phyloP scores from a whole-genome alignment of 2,888 invertebrate genomes.

The Ochropleura plecta region DNA sequence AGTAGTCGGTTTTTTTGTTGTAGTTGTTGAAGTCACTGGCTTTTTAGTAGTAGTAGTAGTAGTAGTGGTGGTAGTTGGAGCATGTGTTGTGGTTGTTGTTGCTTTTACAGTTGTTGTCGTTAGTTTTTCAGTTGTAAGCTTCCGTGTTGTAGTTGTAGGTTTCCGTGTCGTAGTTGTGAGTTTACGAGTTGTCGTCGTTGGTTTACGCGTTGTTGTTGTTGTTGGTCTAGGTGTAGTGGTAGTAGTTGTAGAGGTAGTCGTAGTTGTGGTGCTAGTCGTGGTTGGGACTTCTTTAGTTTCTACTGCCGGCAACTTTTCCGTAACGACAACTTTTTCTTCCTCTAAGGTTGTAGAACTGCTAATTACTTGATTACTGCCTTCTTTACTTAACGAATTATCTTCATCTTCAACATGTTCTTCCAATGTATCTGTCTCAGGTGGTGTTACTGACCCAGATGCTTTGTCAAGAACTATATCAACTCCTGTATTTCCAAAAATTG shows the following conservation, averaged over 20 bases:
- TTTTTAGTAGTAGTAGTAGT: conserved; percentile 56
- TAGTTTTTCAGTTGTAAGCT: conserved; percentile 50
- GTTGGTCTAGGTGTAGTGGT: conserved; percentile 58
- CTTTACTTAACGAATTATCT: conserved; percentile 79
- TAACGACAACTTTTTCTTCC: conserved; percentile 59
- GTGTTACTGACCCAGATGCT: conserved; percentile 79
- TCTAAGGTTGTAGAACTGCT: conserved; percentile 70
- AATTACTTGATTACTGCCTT: conserved; percentile 75
- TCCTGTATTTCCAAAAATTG: conserved; percentile 94
- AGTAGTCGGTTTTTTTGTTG: conserved; percentile 50
- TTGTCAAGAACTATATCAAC: conserved; percentile 91
- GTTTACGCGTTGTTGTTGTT: conserved; percentile 59
- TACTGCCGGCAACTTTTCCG: conserved; percentile 63
- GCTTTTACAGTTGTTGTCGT: conserved; percentile 43
- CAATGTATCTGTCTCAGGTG: conserved; percentile 86
- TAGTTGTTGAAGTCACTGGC: conserved; percentile 44
- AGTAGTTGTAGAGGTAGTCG: conserved; percentile 58
- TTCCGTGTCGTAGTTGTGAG: conserved; percentile 51
- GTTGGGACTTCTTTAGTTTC: conserved; percentile 58
- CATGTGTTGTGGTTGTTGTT: conserved; percentile 49
- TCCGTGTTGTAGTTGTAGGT: conserved; percentile 53
- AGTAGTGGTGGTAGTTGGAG: conserved; percentile 57
- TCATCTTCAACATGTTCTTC: conserved; percentile 74
- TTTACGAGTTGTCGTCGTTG: conserved; percentile 56
- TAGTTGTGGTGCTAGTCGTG: conserved; percentile 60